Percentiles rank a stretch among this genome's conserved stretches.
Conservation (phyloP, 1,140 invertebrate species). For the Brachionus koreanus region DNA sequence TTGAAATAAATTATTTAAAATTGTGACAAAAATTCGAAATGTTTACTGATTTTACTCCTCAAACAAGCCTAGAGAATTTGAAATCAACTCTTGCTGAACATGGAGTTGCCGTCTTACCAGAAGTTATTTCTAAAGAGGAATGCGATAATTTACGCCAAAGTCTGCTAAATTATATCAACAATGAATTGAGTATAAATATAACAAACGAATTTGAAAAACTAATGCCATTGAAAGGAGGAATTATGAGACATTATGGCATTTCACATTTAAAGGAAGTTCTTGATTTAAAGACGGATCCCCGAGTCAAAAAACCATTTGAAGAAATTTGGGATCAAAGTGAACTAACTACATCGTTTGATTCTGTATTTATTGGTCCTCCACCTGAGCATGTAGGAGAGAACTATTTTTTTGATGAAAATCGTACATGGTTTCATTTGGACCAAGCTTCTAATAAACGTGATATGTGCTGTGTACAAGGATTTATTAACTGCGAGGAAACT, state of each 20-base stretch:
- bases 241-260: slow-evolving; percentile 1
- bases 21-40: background rate
- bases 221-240: slow-evolving; percentile 4
- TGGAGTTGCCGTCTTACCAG: slow-evolving; percentile 15
- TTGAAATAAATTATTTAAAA: background rate
- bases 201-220: slow-evolving; percentile 38
- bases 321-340: slow-evolving; percentile 14
- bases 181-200: background rate
- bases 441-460: slow-evolving; percentile 17
- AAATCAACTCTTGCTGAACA: background rate
- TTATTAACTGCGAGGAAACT: slow-evolving; percentile 26
- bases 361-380: slow-evolving; percentile 1
- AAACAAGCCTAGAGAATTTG: slow-evolving; percentile 10
- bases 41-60: slow-evolving; percentile 26
- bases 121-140: slow-evolving; percentile 3
- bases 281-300: slow-evolving; percentile 26
- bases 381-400: background rate
- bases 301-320: background rate
- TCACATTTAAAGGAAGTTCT: background rate
- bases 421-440: slow-evolving; percentile 32
- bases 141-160: background rate
- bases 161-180: background rate
- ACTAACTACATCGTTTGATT: slow-evolving; percentile 32
- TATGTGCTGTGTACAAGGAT: slow-evolving; percentile 31
- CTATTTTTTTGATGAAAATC: background rate